Evolutionary conservation across 2,797 vertebrate genomes (phyloP).

Genomic region (Agapornis canus): DNA sequence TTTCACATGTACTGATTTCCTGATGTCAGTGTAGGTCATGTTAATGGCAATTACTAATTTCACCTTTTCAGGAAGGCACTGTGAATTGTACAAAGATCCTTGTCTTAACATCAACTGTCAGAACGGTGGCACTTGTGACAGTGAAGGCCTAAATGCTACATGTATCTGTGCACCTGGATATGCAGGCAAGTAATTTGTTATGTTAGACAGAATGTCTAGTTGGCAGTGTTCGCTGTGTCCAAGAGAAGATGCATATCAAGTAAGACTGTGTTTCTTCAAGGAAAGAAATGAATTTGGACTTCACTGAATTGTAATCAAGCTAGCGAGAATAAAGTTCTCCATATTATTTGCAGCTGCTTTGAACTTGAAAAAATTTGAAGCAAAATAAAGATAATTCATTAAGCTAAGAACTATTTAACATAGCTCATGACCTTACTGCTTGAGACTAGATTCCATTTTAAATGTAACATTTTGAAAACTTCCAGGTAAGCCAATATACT

Average conservation of each 20-base stretch:
- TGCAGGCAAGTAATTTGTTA: slow-evolving; percentile 78
- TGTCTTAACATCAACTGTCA: slow-evolving; percentile 90
- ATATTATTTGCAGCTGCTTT: slow-evolving; percentile 13
- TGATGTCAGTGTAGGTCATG: background rate
- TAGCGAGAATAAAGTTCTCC: background rate
- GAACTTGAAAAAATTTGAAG: background rate
- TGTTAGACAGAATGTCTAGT: background rate
- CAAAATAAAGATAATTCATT: background rate
- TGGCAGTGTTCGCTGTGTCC: background rate
- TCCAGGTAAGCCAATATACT: background rate
- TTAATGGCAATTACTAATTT: background rate
- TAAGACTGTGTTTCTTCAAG: background rate
- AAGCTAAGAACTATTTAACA: background rate
- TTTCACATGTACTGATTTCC: background rate
- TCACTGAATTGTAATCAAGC: background rate
- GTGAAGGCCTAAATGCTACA: slow-evolving; percentile 84
- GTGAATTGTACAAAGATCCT: slow-evolving; percentile 93
- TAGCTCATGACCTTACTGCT: background rate
- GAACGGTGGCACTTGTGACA: slow-evolving; percentile 92
- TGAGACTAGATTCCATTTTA: background rate
- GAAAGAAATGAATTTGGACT: slow-evolving; percentile 9
- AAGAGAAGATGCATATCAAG: background rate
- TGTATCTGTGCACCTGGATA: slow-evolving; percentile 90
- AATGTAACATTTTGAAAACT: slow-evolving; percentile 16
- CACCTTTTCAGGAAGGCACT: slow-evolving; percentile 86